Base-by-base conservation (phyloP, 2,888 invertebrate species). In the Drosophila aldrichi region DNA sequence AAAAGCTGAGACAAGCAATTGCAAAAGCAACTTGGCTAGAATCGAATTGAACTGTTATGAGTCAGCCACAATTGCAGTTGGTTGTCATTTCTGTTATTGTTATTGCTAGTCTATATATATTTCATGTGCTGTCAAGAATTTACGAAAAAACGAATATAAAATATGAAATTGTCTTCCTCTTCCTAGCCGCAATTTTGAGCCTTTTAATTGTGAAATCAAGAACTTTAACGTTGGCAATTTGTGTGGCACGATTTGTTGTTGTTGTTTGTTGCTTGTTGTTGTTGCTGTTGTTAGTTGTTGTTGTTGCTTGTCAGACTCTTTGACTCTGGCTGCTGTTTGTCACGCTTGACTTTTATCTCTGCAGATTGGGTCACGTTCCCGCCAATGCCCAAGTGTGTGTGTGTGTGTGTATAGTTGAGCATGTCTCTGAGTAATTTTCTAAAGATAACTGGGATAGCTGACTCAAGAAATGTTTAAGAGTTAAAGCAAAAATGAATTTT, bases 191-290 rank as follows among this genome's bases (percentile, higher is more conserved):
- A 46, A 36, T 12, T 62, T 62, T 70, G 85, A 82, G 78, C 63
- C 70, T 86, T 79, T 78, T 79, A 86, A 84, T 88, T 84, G 88
- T 74, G 79, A 86, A 86, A 86, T 78, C 88, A 70, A 86, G 88
- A 84, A 83, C 67, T 69, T 71, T 70, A 74, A 43, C 58, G 54
- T 66, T 63, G 58, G 16, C 54, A 61, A 62, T 78, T 66, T 78
- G 64, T 74, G 60, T 36, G 55, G 79, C 85, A 88, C 85, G 85
- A 88, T 67, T 52, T 46, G 36, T 61, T 66, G 74, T 43, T 66
- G 56, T 72, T 43, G 20, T 20, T 43, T 43, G 20, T 43, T 43
- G 18, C 25, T 6, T 6, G 4, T 51, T 49, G 34, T 61, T 66
- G 74, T 43, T 66, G 61, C 68, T 41, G 41, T 18, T n/a, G n/a